phyloP scores from a whole-genome alignment of 2,888 invertebrate genomes.

The Oasisia sp. region DNA sequence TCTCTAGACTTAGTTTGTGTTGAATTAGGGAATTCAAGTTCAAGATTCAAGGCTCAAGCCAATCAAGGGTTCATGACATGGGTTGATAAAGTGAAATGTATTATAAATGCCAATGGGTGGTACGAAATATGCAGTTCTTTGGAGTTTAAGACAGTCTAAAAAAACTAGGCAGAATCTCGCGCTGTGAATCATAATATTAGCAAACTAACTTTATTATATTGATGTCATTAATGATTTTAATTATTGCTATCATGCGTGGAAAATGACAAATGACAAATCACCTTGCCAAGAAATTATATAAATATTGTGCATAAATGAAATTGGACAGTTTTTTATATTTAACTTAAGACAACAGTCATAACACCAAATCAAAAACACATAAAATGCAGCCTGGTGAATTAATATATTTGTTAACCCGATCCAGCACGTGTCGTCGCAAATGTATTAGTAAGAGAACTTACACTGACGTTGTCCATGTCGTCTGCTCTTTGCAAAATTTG shows the following conservation, averaged over 20 bases:
- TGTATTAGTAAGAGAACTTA: background rate
- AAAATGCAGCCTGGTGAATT: background rate
- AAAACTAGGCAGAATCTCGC: background rate
- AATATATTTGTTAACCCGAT: background rate
- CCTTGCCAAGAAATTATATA: too few species aligned
- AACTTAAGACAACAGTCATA: background rate
- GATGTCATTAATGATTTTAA: background rate
- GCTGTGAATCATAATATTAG: background rate
- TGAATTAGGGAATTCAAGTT: too few species aligned
- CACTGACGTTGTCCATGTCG: background rate
- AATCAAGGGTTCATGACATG: too few species aligned
- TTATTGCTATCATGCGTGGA: background rate
- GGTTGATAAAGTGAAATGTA: too few species aligned
- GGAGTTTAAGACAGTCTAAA: background rate
- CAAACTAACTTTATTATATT: background rate
- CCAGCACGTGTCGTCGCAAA: background rate
- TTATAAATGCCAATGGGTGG: background rate
- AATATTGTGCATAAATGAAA: background rate
- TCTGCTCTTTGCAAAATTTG: background rate
- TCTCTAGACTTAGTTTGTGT: too few species aligned
- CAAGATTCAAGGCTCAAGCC: too few species aligned
- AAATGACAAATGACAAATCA: background rate
- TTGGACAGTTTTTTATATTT: background rate
- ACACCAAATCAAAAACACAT: background rate
- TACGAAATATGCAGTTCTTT: background rate